These are phyloP conservation scores for Mizuhopecten yessoensis DNA, from an alignment of 1,140 invertebrate species.

Conservation along the genomic window DNA sequence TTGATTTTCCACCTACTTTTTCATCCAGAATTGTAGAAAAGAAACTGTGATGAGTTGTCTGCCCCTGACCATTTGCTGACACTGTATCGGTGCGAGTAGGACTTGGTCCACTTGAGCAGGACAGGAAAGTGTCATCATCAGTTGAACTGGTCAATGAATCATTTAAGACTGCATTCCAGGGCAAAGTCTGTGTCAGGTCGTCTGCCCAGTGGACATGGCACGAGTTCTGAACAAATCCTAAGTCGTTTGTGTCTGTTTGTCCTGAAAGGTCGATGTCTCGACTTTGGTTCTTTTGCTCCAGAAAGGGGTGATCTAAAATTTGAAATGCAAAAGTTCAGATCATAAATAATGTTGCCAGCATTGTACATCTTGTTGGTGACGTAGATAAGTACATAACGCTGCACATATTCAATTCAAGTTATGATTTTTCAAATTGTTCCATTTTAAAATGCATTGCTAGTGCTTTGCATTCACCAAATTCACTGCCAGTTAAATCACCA, in stretches of 20 bases:
- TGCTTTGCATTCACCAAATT: no score
- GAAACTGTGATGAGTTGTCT: neutral
- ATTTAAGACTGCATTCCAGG: neutral
- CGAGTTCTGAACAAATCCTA: constrained; percentile 41
- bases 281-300: neutral
- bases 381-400: no score
- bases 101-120: constrained; percentile 15
- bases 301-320: constrained; percentile 1
- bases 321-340: neutral
- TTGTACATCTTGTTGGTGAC: no score
- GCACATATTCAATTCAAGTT: no score
- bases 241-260: neutral
- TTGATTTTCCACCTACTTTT: neutral
- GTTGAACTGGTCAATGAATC: neutral
- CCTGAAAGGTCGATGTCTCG: neutral
- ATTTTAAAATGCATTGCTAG: no score
- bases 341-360: neutral
- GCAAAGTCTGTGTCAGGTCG: constrained; percentile 20
- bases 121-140: constrained; percentile 1
- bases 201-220: constrained; percentile 56
- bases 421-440: no score
- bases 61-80: neutral
- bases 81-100: neutral
- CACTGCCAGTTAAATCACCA: no score
- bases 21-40: neutral